phyloP scores from a whole-genome alignment of 2,888 invertebrate genomes.

The Parnassius orleans region DNA sequence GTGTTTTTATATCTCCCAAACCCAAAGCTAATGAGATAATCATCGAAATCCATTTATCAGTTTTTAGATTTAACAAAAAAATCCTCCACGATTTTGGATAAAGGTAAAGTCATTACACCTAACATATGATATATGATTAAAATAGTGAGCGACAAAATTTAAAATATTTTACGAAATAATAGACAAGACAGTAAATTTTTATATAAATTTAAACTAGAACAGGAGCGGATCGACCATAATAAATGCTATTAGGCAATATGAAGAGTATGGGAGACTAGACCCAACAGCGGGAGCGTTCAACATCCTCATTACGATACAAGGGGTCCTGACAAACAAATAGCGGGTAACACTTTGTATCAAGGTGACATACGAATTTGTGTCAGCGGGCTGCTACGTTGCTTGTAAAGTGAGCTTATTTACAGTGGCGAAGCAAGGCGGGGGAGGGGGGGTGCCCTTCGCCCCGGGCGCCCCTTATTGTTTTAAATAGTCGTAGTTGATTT shows the following conservation, averaged over 20 bases:
- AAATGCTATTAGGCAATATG: conserved; percentile 11
- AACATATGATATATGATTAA: background rate
- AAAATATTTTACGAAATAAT: too few relatives aligned
- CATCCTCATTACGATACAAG: conserved; percentile 41
- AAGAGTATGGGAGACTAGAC: conserved; percentile 19
- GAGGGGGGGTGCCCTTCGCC: too few relatives aligned
- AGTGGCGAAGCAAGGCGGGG: too few relatives aligned
- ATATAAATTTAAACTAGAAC: background rate
- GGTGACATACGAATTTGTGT: conserved; percentile 35
- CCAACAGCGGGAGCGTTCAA: conserved; percentile 34
- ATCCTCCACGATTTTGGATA: too few relatives aligned
- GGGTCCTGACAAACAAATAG: conserved; percentile 40
- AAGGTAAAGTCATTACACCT: too few relatives aligned
- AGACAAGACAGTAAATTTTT: background rate
- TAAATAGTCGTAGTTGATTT: too few relatives aligned
- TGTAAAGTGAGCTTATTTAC: background rate
- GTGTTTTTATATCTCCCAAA: too few relatives aligned
- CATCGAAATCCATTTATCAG: too few relatives aligned
- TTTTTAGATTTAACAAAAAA: too few relatives aligned
- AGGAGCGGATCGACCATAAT: conserved; percentile 2
- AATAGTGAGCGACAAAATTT: background rate
- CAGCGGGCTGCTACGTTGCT: conserved; percentile 10
- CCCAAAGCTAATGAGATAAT: too few relatives aligned
- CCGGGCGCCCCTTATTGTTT: too few relatives aligned
- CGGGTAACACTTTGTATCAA: conserved; percentile 43